phyloP scores from a whole-genome alignment of 2,113 vertebrate genomes.

The Ictidomys tridecemlineatus region DNA sequence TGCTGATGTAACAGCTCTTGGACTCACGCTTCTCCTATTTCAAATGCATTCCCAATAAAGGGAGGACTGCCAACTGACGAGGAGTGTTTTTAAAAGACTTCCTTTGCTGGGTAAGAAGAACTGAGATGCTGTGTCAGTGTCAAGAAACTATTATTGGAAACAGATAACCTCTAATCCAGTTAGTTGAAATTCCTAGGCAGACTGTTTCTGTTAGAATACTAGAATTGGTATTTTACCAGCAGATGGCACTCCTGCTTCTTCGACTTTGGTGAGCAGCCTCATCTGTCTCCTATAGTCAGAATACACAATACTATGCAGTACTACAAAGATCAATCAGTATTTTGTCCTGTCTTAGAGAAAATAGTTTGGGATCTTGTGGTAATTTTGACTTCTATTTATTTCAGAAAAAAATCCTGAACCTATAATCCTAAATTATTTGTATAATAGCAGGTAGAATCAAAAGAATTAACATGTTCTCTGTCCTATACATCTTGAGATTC shows the following conservation, averaged over 20 bases:
- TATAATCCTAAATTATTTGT: constrained; percentile 15
- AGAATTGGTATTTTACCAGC: constrained; percentile 60
- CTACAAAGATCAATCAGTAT: not conserved
- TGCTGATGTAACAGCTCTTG: not conserved
- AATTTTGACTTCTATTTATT: constrained; percentile 21
- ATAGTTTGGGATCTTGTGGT: not conserved
- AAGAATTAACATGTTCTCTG: not conserved
- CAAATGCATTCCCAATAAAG: not conserved
- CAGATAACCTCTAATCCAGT: not conserved
- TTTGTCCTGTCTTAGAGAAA: constrained; percentile 16
- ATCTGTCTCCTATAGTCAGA: not conserved
- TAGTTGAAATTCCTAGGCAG: not conserved
- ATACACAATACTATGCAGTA: not conserved
- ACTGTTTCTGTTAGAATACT: not conserved
- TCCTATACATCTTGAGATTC: not conserved
- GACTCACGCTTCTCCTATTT: not conserved
- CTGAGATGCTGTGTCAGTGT: not conserved
- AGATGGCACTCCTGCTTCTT: constrained; percentile 74
- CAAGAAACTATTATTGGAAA: not conserved
- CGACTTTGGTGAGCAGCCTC: not conserved
- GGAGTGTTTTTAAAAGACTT: not conserved
- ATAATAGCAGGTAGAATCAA: not conserved
- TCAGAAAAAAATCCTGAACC: constrained; percentile 35
- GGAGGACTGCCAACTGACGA: not conserved
- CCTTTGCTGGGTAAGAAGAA: not conserved